Evolutionary conservation across 2,888 invertebrate genomes (phyloP).

Genomic region (Drosophila monieri): DNA sequence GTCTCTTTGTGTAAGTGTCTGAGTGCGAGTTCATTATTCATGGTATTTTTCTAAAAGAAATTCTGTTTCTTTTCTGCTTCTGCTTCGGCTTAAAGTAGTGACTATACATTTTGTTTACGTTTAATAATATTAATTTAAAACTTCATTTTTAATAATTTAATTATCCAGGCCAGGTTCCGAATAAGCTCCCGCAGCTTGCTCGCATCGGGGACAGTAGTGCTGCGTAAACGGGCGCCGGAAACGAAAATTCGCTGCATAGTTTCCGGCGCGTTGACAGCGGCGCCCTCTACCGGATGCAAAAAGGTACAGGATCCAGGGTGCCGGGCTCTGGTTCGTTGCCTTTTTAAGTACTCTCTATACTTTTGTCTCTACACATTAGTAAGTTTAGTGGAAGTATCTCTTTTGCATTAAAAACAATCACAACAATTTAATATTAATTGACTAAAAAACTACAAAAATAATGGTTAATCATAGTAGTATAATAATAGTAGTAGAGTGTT

Average conservation of each 20-base stretch:
- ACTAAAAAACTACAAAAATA: constrained; percentile 79
- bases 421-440: constrained; percentile 81
- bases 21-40: constrained; percentile 55
- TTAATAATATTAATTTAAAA: constrained; percentile 75
- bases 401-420: constrained; percentile 81
- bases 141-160: constrained; percentile 70
- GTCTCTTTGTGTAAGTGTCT: constrained; percentile 49
- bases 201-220: constrained; percentile 22
- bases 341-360: constrained; percentile 62
- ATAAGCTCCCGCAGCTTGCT: not conserved
- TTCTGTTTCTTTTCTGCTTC: constrained; percentile 39
- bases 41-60: constrained; percentile 69
- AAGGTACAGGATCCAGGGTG: not conserved
- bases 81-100: constrained; percentile 83
- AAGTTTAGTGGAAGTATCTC: constrained; percentile 77
- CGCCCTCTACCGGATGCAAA: constrained; percentile 10
- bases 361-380: constrained; percentile 51
- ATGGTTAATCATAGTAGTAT: constrained; percentile 68
- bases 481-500: constrained; percentile 32
- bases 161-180: constrained; percentile 40
- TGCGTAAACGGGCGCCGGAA: constrained; percentile 54
- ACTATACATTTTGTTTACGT: constrained; percentile 84
- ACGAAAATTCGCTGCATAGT: constrained; percentile 66
- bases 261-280: constrained; percentile 57
- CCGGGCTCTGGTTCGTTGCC: constrained; percentile 58